Conservation (phyloP, 2,113 vertebrate genomes). For the Zootoca vivipara region DNA sequence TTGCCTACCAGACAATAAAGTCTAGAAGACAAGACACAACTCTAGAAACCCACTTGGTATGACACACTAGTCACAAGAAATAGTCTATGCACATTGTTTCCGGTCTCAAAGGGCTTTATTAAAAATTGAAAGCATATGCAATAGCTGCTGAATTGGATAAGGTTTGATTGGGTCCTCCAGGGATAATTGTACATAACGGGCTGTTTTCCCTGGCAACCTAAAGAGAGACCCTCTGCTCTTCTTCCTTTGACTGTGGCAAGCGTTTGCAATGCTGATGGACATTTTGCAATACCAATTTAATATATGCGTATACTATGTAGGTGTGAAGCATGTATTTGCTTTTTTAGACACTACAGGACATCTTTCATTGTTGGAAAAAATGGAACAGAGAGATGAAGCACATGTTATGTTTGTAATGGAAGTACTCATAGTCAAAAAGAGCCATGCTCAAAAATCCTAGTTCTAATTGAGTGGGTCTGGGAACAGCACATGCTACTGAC, state of each 20-base stretch:
- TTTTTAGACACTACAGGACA: background rate
- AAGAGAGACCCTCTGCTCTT: slow-evolving; percentile 40
- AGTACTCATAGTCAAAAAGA: background rate
- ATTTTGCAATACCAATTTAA: background rate
- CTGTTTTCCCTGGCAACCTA: slow-evolving; percentile 25
- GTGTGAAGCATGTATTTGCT: background rate
- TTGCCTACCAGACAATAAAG: slow-evolving; percentile 22
- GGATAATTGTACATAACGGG: slow-evolving; percentile 37
- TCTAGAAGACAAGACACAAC: background rate
- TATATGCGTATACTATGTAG: background rate
- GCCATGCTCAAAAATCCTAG: background rate
- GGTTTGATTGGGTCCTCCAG: slow-evolving; percentile 57
- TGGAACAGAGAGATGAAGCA: accelerated
- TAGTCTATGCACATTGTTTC: slow-evolving; percentile 15
- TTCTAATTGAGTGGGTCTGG: background rate
- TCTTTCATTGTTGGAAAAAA: background rate
- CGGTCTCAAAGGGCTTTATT: slow-evolving; percentile 67
- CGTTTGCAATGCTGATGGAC: slow-evolving; percentile 21
- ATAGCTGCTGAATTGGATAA: slow-evolving; percentile 37
- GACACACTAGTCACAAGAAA: slow-evolving; percentile 20
- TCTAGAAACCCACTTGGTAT: background rate
- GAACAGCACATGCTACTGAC: background rate
- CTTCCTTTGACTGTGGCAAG: slow-evolving; percentile 1
- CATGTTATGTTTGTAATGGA: background rate
- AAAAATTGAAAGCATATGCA: slow-evolving; percentile 62